Conservation (phyloP, 2,797 vertebrate genomes). For the Bovichtus diacanthus region DNA sequence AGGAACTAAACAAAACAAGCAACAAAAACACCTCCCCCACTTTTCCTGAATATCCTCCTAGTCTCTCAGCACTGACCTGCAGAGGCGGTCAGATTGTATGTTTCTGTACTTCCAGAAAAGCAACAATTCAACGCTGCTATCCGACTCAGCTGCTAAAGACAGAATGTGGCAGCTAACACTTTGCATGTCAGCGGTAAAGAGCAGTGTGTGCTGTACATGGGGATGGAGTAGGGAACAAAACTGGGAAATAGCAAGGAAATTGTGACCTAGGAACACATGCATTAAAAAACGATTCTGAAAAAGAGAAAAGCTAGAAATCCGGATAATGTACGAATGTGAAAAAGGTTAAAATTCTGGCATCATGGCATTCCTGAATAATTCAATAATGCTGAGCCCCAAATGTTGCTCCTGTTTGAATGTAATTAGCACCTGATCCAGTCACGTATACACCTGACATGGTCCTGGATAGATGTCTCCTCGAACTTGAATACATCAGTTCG, state of each 20-base stretch:
- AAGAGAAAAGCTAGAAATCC: not conserved
- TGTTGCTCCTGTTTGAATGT: not conserved
- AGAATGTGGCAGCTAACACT: constrained; percentile 12
- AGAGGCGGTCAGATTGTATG: constrained; percentile 29
- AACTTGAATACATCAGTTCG: not conserved
- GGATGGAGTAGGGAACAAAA: not conserved
- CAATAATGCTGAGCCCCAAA: not conserved
- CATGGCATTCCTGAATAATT: not conserved
- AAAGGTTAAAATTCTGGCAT: not conserved
- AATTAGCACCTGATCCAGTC: not conserved
- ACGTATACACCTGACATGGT: not conserved
- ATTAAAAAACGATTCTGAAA: not conserved
- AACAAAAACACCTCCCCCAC: constrained; percentile 6
- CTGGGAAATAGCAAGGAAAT: not conserved
- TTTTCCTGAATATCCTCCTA: constrained; percentile 30
- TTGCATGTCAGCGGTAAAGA: constrained; percentile 13
- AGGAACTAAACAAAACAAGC: constrained; percentile 9
- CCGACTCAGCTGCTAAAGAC: constrained; percentile 56
- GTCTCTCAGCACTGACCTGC: constrained; percentile 56
- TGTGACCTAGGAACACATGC: not conserved
- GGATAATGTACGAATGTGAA: not conserved
- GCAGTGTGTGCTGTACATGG: not conserved
- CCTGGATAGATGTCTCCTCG: not conserved
- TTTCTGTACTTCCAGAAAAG: constrained; percentile 41
- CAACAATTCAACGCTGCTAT: constrained; percentile 21